Percentiles rank a stretch among this genome's conserved stretches.
These are phyloP conservation scores for Ibidorhyncha struthersii DNA, from an alignment of 2,113 vertebrate species.

Conservation along the genomic window DNA sequence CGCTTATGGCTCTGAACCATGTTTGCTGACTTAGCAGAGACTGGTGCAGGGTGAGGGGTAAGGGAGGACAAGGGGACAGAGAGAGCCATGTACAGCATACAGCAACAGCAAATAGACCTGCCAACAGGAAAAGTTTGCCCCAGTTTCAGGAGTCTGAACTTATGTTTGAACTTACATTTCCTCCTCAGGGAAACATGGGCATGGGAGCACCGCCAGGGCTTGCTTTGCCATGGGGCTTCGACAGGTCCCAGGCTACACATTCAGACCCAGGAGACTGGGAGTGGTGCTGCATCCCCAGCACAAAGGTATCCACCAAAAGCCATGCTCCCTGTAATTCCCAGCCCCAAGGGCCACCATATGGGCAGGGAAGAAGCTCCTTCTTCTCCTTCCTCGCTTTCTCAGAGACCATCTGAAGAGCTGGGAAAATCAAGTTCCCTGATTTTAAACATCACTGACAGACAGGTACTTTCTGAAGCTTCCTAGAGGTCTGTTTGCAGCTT, in stretches of 20 bases:
- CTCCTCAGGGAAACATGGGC: not conserved
- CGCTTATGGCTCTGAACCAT: not conserved
- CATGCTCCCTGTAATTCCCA: not conserved
- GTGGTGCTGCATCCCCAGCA: not conserved
- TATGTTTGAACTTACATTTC: not conserved
- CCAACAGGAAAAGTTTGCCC: not conserved
- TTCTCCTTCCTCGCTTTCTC: not conserved
- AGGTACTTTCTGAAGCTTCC: not conserved
- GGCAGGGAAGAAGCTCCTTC: not conserved
- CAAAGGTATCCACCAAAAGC: not conserved
- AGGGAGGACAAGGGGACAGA: not conserved
- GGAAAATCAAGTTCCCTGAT: not conserved
- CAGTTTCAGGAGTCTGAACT: not conserved
- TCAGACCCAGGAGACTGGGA: not conserved
- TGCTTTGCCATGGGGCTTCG: not conserved
- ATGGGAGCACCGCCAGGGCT: not conserved
- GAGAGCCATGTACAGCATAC: fast-evolving
- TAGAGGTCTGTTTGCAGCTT: not conserved
- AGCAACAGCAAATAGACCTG: not conserved
- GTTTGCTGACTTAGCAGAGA: not conserved
- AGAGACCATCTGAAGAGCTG: not conserved
- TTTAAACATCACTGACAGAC: not conserved
- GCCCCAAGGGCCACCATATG: fast-evolving
- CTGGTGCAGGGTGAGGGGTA: not conserved
- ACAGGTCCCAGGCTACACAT: not conserved